phyloP scores from a whole-genome alignment of 1,140 invertebrate genomes.

The Drosophila saltans region DNA sequence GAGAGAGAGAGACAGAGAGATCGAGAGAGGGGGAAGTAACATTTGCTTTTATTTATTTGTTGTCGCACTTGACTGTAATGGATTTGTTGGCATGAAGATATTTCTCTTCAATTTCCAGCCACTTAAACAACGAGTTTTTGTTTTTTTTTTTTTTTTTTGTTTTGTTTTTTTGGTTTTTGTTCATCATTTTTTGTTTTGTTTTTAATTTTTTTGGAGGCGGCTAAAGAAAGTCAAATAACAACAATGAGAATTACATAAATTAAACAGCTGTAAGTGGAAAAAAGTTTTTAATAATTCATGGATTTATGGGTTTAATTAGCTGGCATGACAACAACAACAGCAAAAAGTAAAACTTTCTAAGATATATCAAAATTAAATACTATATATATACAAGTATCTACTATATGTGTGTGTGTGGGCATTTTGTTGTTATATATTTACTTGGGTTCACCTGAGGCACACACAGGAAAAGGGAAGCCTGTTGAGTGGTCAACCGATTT shows the following conservation, averaged over 20 bases:
- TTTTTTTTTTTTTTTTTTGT: conserved; percentile 33
- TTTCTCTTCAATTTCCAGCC: conserved; percentile 43
- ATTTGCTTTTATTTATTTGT: conserved; percentile 76
- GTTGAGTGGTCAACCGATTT: conserved; percentile 78
- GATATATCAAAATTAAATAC: background rate
- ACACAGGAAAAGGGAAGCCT: conserved; percentile 80
- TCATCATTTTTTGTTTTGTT: conserved; percentile 46
- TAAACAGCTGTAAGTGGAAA: conserved; percentile 60
- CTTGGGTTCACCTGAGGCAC: background rate
- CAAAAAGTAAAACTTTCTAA: background rate
- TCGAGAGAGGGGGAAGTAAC: conserved; percentile 3
- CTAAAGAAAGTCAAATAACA: conserved; percentile 64
- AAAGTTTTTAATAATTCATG: conserved; percentile 7
- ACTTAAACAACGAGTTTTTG: conserved; percentile 21
- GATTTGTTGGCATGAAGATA: conserved; percentile 83
- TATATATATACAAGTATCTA: background rate
- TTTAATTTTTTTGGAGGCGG: conserved; percentile 65
- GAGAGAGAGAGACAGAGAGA: no score
- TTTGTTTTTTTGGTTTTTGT: conserved; percentile 34
- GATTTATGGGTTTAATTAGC: conserved; percentile 8
- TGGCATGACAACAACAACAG: background rate
- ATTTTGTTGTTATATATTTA: conserved; percentile 9
- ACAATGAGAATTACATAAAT: conserved; percentile 72
- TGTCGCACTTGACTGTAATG: conserved; percentile 79
- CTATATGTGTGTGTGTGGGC: background rate